Base-by-base conservation (phyloP, 2,113 vertebrate species). In the Pogona vitticeps region DNA sequence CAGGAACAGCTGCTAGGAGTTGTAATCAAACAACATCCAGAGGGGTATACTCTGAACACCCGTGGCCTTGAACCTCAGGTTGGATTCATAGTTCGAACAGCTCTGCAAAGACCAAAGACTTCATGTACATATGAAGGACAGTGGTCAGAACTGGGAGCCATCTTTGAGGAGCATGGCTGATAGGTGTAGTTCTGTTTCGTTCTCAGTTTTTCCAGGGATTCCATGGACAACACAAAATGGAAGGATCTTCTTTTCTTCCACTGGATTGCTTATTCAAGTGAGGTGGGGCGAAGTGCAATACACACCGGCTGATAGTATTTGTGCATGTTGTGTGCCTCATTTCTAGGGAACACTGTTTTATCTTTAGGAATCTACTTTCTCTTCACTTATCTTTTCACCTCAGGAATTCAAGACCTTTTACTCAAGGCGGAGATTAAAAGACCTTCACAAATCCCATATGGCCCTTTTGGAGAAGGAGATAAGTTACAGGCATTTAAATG, bases 351-450 rank as follows among this genome's bases (percentile, higher is more conserved):
- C 56, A 38, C 26, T 52, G 81, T 87, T 90, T 89, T 94, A 92
- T 92, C 90, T 95, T 89, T 89, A 63, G 70, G 92, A 94, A 93
- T 91, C 92, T 71, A 79, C 92, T 95, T 94, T 93, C 92, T 90
- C 92, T 91, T 79, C 72, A 89, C 89, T 95, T 94, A 93, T 91
- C 93, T 91, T 94, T 92, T 82, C 82, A 91, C 92, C 92, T 94
- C 38, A 56, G 92, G 92, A 94, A 92, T 95, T 90, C 92, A 87
- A 89, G 88, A 89, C 88, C 91, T 94, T 52, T 94, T 94, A 88
- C 94, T 95, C 93, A 91, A 88, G 21, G 31, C n/a, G 56, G 88
- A 94, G 93, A 94, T 95, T 95, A 95, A 94, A 75, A 92, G 92
- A 88, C 91, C 90, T 93, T 92, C 20, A 82, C 89, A 91, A 91